Conservation (phyloP, 2,797 vertebrate species). For the Buphagus erythrorhynchus region DNA sequence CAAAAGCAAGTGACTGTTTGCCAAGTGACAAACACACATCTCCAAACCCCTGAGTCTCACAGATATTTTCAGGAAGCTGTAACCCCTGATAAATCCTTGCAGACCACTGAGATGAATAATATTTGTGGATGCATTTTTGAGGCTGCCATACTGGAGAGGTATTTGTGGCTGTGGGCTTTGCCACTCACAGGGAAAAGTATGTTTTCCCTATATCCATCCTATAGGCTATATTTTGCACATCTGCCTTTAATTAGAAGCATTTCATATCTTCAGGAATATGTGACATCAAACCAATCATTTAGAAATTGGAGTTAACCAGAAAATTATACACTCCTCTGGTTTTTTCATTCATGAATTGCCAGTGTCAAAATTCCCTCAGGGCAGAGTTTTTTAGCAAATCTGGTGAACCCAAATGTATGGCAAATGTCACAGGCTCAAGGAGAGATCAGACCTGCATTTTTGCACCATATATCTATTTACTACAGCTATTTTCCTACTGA, state of each 20-base stretch:
- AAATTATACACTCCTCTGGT: neutral
- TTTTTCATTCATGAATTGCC: neutral
- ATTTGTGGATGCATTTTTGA: slow-evolving; percentile 56
- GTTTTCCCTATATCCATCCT: neutral
- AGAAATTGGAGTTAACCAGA: neutral
- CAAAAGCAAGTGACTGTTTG: neutral
- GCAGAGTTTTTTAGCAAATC: neutral
- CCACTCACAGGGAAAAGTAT: neutral
- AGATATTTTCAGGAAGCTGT: neutral
- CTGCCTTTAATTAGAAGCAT: neutral
- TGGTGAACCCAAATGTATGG: neutral
- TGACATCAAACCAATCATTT: neutral
- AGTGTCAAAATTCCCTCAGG: neutral
- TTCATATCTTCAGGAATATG: neutral
- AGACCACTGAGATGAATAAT: slow-evolving; percentile 34
- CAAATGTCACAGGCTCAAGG: neutral
- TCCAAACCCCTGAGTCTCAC: neutral
- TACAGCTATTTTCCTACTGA: neutral
- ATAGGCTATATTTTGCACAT: neutral
- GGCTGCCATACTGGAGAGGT: neutral
- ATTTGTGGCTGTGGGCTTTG: neutral
- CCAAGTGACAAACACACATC: neutral
- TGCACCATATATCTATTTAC: neutral
- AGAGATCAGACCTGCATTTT: neutral
- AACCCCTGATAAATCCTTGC: slow-evolving; percentile 41